Conservation (phyloP, 2,888 invertebrate species). For the Cerastis rubricosa region DNA sequence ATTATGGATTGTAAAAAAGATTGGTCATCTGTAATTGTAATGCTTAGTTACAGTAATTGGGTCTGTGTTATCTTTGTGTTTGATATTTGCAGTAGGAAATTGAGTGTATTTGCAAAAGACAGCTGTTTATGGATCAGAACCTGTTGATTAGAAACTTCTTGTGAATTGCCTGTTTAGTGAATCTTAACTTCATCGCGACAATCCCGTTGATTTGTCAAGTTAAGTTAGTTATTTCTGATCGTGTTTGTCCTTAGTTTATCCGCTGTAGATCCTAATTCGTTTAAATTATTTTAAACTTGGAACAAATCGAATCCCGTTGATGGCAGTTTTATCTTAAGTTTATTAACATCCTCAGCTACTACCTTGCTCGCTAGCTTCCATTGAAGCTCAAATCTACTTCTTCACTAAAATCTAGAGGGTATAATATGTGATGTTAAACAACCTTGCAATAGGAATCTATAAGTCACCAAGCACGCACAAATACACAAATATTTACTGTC, state of each 20-base stretch:
- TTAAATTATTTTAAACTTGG: neutral
- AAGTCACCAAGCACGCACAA: neutral
- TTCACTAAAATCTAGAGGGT: neutral
- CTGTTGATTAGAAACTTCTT: constrained; percentile 30
- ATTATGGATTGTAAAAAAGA: constrained; percentile 40
- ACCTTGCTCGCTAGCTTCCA: neutral
- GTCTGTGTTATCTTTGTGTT: constrained; percentile 11
- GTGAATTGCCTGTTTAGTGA: constrained; percentile 2
- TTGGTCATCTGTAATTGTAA: constrained; percentile 47
- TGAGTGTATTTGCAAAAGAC: constrained; percentile 10
- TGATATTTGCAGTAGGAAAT: constrained; percentile 23
- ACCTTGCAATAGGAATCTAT: neutral
- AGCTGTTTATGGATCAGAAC: constrained; percentile 3
- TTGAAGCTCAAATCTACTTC: neutral
- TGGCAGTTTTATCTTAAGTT: neutral
- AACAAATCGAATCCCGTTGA: too few species aligned
- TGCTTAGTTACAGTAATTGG: constrained; percentile 35
- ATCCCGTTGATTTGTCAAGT: constrained; percentile 11
- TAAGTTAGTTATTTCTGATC: neutral
- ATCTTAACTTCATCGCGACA: constrained; percentile 5
- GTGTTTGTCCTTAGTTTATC: neutral
- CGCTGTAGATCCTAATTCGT: neutral
- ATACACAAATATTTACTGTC: neutral
- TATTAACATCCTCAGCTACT: neutral
- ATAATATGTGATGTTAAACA: neutral